Percentiles rank a stretch among this genome's conserved stretches.
Evolutionary conservation across 2,113 vertebrate genomes (phyloP).

Genomic region (Sarotherodon lohbergeri): DNA sequence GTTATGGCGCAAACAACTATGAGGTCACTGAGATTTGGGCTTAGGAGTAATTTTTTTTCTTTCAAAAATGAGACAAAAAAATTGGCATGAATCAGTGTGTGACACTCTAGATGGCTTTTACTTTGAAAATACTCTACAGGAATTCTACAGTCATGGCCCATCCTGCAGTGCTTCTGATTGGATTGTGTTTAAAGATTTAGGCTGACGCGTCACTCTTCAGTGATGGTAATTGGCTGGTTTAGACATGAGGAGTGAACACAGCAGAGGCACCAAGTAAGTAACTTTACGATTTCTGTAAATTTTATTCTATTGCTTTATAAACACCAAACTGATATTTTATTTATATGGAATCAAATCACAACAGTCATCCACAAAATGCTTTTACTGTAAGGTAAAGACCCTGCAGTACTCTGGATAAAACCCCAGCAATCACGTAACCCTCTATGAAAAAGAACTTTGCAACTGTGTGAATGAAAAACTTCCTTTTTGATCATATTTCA

Average conservation of each 20-base stretch:
- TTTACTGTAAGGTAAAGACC: neutral
- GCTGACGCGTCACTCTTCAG: neutral
- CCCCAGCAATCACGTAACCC: neutral
- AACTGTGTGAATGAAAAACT: neutral
- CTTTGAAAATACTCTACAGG: neutral
- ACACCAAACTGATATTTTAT: neutral
- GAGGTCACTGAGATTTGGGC: neutral
- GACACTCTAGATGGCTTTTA: neutral
- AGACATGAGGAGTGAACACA: neutral
- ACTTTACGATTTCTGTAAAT: neutral
- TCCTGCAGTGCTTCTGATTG: neutral
- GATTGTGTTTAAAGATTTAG: neutral
- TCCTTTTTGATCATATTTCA: neutral
- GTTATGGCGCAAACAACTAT: neutral
- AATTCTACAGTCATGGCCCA: neutral
- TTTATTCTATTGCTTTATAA: neutral
- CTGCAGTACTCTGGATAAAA: neutral
- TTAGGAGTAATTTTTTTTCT: neutral
- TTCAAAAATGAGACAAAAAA: neutral
- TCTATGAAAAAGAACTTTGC: neutral
- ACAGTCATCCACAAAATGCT: neutral
- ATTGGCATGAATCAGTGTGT: neutral
- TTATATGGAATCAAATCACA: neutral
- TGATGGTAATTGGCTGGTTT: neutral
- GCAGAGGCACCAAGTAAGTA: neutral